Conservation (phyloP, 2,797 vertebrate genomes). For the Sciurus carolinensis region DNA sequence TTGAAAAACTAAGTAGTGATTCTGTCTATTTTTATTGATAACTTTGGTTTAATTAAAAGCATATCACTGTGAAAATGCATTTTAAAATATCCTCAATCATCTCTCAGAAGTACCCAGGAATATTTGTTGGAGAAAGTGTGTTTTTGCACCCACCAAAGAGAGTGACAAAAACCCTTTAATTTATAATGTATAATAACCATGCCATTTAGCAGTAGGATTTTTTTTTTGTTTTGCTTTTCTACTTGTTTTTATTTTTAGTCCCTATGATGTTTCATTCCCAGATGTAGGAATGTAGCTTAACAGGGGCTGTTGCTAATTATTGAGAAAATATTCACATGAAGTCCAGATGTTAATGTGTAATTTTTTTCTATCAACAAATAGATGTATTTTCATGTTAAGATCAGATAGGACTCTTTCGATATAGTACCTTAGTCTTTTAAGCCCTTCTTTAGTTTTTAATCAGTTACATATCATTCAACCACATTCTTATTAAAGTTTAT, state of each 20-base stretch:
- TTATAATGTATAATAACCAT: conserved; percentile 51
- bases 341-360: conserved; percentile 72
- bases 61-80: neutral
- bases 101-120: neutral
- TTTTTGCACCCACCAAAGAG: conserved; percentile 23
- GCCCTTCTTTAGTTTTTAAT: conserved; percentile 37
- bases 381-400: conserved; percentile 68
- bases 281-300: conserved; percentile 81
- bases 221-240: conserved; percentile 75
- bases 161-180: conserved; percentile 67
- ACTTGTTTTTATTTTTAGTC: conserved; percentile 85
- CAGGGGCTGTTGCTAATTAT: conserved; percentile 82
- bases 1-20: conserved; percentile 10
- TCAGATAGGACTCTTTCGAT: conserved; percentile 60
- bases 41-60: conserved; percentile 3
- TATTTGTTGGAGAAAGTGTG: neutral
- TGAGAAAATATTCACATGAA: conserved; percentile 80
- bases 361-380: conserved; percentile 67
- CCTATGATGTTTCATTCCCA: conserved; percentile 78
- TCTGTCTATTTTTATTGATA: neutral
- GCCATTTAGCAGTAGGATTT: conserved; percentile 69
- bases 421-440: conserved; percentile 42
- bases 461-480: neutral
- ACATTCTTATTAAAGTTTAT: neutral
- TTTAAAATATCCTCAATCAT: conserved; percentile 51